These are phyloP conservation scores for Yponomeuta plumbellus DNA, from an alignment of 2,888 invertebrate species.

Conservation along the genomic window DNA sequence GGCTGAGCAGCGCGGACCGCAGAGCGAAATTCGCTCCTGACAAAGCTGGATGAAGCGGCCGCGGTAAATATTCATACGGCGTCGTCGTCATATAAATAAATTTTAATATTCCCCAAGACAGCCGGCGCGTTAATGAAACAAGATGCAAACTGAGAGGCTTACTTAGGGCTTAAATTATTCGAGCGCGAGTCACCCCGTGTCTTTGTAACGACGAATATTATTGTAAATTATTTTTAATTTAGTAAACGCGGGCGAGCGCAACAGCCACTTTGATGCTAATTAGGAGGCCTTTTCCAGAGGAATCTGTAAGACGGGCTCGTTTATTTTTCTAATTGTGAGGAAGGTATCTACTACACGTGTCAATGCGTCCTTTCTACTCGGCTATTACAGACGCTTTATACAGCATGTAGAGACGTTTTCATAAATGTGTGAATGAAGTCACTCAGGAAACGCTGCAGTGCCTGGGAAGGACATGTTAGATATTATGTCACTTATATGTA, in stretches of 20 bases:
- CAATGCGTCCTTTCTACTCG: no score
- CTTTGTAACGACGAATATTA: constrained; percentile 58
- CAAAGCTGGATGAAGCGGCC: not conserved
- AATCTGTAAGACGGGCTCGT: not conserved
- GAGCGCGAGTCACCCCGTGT: constrained; percentile 42
- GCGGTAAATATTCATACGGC: constrained; percentile 63
- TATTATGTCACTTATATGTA: no score
- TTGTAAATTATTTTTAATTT: constrained; percentile 73
- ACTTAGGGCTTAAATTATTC: constrained; percentile 58
- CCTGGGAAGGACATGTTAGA: no score
- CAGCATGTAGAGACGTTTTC: no score
- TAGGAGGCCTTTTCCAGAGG: constrained; percentile 35
- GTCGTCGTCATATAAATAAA: constrained; percentile 44
- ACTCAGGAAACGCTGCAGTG: no score
- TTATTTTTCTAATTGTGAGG: not conserved
- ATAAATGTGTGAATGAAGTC: no score
- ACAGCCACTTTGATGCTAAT: constrained; percentile 43
- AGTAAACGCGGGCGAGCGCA: constrained; percentile 63
- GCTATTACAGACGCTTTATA: no score
- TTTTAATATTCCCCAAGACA: constrained; percentile 51
- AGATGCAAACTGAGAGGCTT: constrained; percentile 58
- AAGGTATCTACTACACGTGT: not conserved
- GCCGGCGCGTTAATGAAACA: constrained; percentile 61
- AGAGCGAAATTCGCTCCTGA: not conserved
- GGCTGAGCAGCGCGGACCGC: not conserved